A percentile compares a stretch with the other conserved stretches of the same genome.
phyloP scores from a whole-genome alignment of 2,797 vertebrate genomes.

The Rhyacichthys aspro region DNA sequence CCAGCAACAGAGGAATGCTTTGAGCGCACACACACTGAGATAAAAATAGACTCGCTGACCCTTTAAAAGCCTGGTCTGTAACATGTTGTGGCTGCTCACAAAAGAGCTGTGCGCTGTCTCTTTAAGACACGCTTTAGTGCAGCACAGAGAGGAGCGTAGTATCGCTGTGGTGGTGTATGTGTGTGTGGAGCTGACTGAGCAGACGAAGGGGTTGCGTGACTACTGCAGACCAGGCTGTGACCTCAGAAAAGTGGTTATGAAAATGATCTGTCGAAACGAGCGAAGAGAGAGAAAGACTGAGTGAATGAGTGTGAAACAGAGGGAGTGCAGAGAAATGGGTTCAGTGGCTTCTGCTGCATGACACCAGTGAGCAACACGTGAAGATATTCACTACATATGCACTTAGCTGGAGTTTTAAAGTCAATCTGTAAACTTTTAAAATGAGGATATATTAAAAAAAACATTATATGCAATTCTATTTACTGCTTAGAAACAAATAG shows the following conservation, averaged over 20 bases:
- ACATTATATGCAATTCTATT: too few species aligned
- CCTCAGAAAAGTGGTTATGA: conserved; percentile 93
- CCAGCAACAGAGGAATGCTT: conserved; percentile 46
- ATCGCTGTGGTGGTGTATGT: conserved; percentile 44
- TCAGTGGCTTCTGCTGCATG: conserved; percentile 37
- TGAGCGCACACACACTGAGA: conserved; percentile 34
- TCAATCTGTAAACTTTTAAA: too few species aligned
- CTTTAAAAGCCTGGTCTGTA: conserved; percentile 57
- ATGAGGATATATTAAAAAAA: too few species aligned
- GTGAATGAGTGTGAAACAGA: conserved; percentile 34
- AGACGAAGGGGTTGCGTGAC: conserved; percentile 86
- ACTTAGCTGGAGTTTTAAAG: background rate
- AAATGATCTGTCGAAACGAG: conserved; percentile 84
- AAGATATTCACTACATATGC: conserved; percentile 11
- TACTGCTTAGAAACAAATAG: too few species aligned
- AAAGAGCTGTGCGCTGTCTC: conserved; percentile 52
- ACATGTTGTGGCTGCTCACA: conserved; percentile 54
- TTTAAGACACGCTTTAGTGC: conserved; percentile 57
- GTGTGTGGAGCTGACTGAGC: conserved; percentile 67
- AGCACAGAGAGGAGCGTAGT: conserved; percentile 47
- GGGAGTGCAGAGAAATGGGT: conserved; percentile 82
- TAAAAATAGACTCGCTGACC: conserved; percentile 74
- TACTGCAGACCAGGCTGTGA: conserved; percentile 88
- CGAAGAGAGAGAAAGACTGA: conserved; percentile 28
- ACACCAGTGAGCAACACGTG: conserved; percentile 19